Evolutionary conservation across 2,113 vertebrate species (phyloP), one percentile per base, ranked within the genome.

Genomic region (Cnemophilus loriae): DNA sequence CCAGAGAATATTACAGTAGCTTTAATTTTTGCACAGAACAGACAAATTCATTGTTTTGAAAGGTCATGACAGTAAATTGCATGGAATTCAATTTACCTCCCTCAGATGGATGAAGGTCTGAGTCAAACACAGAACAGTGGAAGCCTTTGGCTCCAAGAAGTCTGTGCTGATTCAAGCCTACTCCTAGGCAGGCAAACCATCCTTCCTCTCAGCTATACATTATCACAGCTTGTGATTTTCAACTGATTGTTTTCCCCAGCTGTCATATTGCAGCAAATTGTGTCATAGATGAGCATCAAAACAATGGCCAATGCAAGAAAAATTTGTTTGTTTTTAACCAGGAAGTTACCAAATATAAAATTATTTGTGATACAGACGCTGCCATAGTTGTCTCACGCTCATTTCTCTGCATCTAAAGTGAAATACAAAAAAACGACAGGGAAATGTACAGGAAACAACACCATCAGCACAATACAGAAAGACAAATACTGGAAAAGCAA

Each of bases 21-120:
- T 88, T 88, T 83, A 80, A 42, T 61, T 93, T 83, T 89, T 89
- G 35, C 35, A 81, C 59, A 92, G 55, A 95, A 90, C 59, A 83
- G 49, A 90, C 23, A 88, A 73, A 92, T 73, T 46, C 12, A 24
- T 61, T 69, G 59, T 90, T 92, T 80, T 88, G 49, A 93, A 97
- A 95, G 63, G 50, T 85, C 85, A 93, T 33, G 41, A 88, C 71
- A 93, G 85, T 74, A 96, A 93, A 93, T 77, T 2, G 15, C 71
- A 86, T 32, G 59, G 75, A 93, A 97, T 90, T 95, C 59, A 90
- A 93, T 94, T 93, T 92, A 60, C 77, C 59, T 80, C 55, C 71
- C 85, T 94, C 6, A 13, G 84, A 93, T 60, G 42, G 82, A 94
- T 57, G 79, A 92, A 83, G 26, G 49, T 76, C 61, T 76, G 46